Evolutionary conservation across 1,140 invertebrate genomes (phyloP).

Genomic region (Lepidurus couesii): DNA sequence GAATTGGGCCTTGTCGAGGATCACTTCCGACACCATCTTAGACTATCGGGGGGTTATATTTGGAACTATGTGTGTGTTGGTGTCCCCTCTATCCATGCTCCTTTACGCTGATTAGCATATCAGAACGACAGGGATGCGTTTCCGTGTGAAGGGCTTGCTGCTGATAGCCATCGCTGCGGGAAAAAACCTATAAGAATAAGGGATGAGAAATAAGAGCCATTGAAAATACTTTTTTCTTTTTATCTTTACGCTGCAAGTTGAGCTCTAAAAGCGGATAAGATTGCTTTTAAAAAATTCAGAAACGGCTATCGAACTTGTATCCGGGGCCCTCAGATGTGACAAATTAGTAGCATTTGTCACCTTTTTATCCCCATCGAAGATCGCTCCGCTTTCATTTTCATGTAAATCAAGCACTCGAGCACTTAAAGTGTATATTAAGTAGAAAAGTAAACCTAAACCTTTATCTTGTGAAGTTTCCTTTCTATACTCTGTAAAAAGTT

Average conservation of each 20-base stretch:
- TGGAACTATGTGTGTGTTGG: neutral
- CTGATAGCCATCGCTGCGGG: conserved; percentile 1
- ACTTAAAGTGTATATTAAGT: neutral
- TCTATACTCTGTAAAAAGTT: too few relatives aligned
- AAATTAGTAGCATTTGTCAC: conserved; percentile 2
- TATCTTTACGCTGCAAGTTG: neutral
- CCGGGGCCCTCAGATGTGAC: conserved; percentile 6
- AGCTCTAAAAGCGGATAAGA: neutral
- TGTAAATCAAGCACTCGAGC: neutral
- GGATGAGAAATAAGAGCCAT: neutral
- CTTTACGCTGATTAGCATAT: conserved; percentile 22
- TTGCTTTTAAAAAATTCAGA: conserved; percentile 20
- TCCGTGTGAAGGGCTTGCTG: conserved; percentile 13
- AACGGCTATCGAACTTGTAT: neutral
- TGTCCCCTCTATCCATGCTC: neutral
- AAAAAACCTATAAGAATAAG: neutral
- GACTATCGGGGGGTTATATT: conserved; percentile 2
- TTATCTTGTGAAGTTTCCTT: too few relatives aligned
- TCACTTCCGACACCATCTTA: conserved; percentile 18
- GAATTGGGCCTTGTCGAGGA: conserved; percentile 17
- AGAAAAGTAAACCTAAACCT: neutral
- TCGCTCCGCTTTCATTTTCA: conserved; percentile 7
- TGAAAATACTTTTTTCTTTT: neutral
- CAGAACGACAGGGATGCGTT: conserved; percentile 17
- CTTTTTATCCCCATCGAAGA: conserved; percentile 8